Percentiles rank a stretch among this genome's conserved stretches.
Conservation (phyloP, 2,888 invertebrate species). For the Tetropium fuscum region DNA sequence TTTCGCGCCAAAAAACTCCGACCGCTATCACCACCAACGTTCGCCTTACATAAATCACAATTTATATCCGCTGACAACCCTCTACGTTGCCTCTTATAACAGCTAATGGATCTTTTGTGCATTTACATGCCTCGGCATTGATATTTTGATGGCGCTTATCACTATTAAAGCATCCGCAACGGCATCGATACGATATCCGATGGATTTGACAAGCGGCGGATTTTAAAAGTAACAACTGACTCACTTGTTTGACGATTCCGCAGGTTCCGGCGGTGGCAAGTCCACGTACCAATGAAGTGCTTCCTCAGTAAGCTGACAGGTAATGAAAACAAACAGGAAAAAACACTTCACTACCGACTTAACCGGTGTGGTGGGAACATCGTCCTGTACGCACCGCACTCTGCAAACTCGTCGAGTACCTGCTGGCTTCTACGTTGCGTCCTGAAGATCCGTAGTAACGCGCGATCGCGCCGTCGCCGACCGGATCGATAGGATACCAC, state of each 20-base stretch:
- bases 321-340: constrained; percentile 12
- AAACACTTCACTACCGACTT: constrained; percentile 36
- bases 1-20: too few relatives aligned
- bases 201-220: too few relatives aligned
- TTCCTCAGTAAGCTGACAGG: not conserved
- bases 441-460: constrained; percentile 43
- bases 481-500: constrained; percentile 58
- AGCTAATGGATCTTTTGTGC: too few relatives aligned
- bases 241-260: constrained; percentile 15
- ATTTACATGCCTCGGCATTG: too few relatives aligned
- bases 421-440: constrained; percentile 50
- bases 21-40: too few relatives aligned
- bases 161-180: too few relatives aligned
- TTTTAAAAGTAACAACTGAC: too few relatives aligned
- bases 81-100: too few relatives aligned
- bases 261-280: constrained; percentile 1
- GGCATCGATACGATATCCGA: too few relatives aligned
- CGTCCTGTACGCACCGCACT: constrained; percentile 48
- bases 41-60: too few relatives aligned
- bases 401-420: constrained; percentile 50
- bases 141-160: too few relatives aligned
- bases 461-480: constrained; percentile 53
- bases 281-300: constrained; percentile 20
- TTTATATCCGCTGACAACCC: too few relatives aligned
- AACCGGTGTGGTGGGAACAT: constrained; percentile 35